A percentile compares a stretch with the other conserved stretches of the same genome.
phyloP scores from a whole-genome alignment of 2,113 vertebrate species.

The Turnix velox region DNA sequence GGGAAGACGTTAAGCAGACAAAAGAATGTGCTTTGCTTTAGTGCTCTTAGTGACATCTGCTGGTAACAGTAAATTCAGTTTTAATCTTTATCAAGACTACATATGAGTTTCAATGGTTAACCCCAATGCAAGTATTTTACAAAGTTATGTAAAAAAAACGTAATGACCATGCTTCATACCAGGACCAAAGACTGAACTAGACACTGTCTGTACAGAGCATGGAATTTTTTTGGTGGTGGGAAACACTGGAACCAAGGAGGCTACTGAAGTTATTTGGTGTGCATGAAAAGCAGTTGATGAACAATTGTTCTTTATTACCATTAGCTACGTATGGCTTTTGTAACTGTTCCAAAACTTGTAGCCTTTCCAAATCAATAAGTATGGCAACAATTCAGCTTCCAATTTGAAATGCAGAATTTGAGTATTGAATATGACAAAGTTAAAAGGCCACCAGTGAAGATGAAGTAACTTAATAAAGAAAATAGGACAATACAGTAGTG shows the following conservation, averaged over 20 bases:
- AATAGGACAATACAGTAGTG: background rate
- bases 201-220: background rate
- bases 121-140: background rate
- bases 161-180: rapidly evolving
- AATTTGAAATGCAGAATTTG: background rate
- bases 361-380: background rate
- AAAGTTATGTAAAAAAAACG: background rate
- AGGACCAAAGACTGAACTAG: background rate
- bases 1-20: background rate
- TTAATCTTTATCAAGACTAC: background rate
- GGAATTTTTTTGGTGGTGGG: background rate
- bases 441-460: background rate
- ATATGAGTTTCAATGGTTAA: background rate
- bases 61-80: background rate
- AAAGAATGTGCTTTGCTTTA: background rate
- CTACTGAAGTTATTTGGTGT: background rate
- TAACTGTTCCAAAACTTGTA: background rate
- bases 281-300: background rate
- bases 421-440: background rate
- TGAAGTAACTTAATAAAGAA: background rate
- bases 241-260: background rate
- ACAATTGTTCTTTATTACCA: background rate
- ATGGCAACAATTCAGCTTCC: background rate
- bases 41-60: conserved; percentile 36
- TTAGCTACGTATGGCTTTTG: background rate